Evolutionary conservation across 2,797 vertebrate genomes (phyloP).

Genomic region (Peromyscus nudipes): DNA sequence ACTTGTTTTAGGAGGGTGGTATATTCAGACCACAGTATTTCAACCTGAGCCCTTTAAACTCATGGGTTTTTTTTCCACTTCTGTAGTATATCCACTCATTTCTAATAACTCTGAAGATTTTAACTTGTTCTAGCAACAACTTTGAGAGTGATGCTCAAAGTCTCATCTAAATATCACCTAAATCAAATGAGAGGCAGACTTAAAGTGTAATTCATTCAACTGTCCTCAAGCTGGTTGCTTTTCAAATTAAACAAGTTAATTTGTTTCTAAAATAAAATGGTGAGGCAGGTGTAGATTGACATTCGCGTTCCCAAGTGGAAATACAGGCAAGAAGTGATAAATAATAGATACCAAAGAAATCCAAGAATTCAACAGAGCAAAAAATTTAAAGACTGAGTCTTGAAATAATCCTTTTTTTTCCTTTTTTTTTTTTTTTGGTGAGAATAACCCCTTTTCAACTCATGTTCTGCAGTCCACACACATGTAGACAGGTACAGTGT

Average conservation of each 20-base stretch:
- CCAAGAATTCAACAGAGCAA: background rate
- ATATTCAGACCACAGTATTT: background rate
- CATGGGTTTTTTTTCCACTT: background rate
- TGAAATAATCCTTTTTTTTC: background rate
- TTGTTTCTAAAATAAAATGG: background rate
- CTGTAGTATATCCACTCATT: background rate
- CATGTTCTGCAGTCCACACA: background rate
- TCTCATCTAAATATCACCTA: background rate
- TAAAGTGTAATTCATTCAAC: background rate
- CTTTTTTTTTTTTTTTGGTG: too few relatives aligned
- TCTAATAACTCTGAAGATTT: background rate
- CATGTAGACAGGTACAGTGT: rapidly evolving
- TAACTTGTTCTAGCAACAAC: background rate
- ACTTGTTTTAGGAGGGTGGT: background rate
- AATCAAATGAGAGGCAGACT: background rate
- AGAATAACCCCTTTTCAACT: background rate
- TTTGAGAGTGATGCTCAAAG: background rate
- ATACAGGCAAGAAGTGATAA: background rate
- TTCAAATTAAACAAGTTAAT: background rate
- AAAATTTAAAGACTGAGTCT: background rate
- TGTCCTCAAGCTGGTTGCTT: background rate
- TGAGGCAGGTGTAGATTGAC: too few relatives aligned
- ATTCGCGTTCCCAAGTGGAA: background rate
- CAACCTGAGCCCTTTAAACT: background rate
- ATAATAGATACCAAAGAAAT: background rate